Evolutionary conservation across 2,888 invertebrate genomes (phyloP).

Genomic region (Diarsia brunnea): DNA sequence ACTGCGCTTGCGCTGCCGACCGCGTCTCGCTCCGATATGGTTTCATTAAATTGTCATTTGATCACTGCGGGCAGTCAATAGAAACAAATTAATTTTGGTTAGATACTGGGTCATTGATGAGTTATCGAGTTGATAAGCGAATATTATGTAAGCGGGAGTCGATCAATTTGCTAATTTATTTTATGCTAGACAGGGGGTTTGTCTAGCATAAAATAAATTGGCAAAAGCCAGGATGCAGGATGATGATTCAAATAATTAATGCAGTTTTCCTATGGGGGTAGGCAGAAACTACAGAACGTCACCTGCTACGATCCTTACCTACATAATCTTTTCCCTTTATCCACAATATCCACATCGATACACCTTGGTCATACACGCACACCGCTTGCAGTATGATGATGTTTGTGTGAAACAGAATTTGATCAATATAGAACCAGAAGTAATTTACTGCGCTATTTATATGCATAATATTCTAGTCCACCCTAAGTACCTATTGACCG

Average conservation of each 20-base stretch:
- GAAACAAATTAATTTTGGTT: conserved; percentile 40
- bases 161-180: neutral
- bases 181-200: too few species aligned
- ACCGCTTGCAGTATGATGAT: neutral
- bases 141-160: neutral
- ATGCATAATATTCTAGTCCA: neutral
- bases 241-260: neutral
- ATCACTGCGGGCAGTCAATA: conserved; percentile 37
- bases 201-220: neutral
- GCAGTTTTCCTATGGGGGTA: neutral
- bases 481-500: neutral
- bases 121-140: neutral
- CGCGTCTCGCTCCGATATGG: conserved; percentile 30
- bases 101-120: neutral
- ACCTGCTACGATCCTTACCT: neutral
- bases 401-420: neutral
- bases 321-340: neutral
- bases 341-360: neutral
- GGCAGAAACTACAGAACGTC: neutral
- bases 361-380: neutral
- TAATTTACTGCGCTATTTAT: neutral
- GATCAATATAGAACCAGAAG: neutral
- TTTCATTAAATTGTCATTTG: conserved; percentile 44
- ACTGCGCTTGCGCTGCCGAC: conserved; percentile 27
- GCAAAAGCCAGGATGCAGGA: neutral